Evolutionary conservation across 2,113 vertebrate species (phyloP).

Genomic region (Capreolus pygargus): DNA sequence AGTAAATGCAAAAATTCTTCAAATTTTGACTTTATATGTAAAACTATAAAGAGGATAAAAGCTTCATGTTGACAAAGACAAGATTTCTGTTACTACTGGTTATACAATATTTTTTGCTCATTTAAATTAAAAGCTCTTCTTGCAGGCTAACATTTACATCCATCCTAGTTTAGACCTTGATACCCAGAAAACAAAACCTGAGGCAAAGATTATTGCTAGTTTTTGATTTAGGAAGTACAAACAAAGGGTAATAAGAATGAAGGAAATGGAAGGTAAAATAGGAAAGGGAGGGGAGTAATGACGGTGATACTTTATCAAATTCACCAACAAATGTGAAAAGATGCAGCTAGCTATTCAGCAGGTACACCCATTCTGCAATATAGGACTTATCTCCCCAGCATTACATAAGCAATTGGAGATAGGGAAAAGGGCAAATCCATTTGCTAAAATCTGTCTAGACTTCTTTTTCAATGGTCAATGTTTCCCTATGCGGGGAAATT

Average conservation of each 20-base stretch:
- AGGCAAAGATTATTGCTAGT: not conserved
- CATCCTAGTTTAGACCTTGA: not conserved
- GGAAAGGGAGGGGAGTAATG: not conserved
- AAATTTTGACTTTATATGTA: not conserved
- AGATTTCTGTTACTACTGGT: not conserved
- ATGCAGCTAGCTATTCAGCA: not conserved
- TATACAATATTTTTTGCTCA: not conserved
- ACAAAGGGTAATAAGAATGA: not conserved
- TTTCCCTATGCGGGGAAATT: not conserved
- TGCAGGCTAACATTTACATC: not conserved
- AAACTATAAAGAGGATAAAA: not conserved
- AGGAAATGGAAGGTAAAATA: not conserved
- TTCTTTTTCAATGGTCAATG: not conserved
- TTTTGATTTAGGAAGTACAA: not conserved
- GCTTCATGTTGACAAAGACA: not conserved
- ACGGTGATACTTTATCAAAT: not conserved
- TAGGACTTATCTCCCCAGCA: not conserved
- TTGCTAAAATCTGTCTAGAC: not conserved
- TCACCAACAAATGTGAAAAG: not conserved
- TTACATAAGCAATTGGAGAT: not conserved
- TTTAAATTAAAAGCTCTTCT: not conserved
- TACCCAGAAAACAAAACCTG: not conserved
- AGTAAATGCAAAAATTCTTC: not conserved
- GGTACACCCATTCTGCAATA: not conserved
- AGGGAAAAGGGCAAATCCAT: not conserved